Base-by-base conservation (phyloP, 2,888 invertebrate species). In the Metallyticus violacea region DNA sequence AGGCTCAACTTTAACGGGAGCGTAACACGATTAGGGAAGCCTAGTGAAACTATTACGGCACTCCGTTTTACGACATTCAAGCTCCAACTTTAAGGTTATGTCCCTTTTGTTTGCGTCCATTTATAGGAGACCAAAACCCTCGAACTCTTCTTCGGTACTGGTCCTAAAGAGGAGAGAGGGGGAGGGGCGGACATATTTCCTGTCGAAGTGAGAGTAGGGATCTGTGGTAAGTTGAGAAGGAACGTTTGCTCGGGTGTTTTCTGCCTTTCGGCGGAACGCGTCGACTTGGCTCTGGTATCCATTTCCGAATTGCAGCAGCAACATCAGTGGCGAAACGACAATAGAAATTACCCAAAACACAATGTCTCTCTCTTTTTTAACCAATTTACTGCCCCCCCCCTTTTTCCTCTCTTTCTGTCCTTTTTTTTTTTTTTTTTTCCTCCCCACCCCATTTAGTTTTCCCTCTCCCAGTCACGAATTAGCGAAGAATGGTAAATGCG, bases 21-120 rank as follows among this genome's bases (percentile, higher is more conserved):
- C 62, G 4, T 82, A 9, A 7, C 62, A 9, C 30, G 82, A 40
- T 76, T 40, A 82, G 28, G 29, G 29, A 15, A 7, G n/a, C n/a
- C n/a, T 2, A 81, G 81, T 25, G 26, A 27, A 81, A 25, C 26
- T 81, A 40, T 81, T 22, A 40, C 81, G 5, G 62, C 82, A 9
- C 26, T 40, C 76, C 26, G 40, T n/a, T 83, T 83, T 83, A 83
- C 77, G 83, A 83, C 28, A 25, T 6, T 29, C 7, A 83, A 28
- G 15, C 40, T 15, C 77, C 15, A 83, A 77, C 83, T 83, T 83
- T 83, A 83, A 77, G 83, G 77, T 25, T 77, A 40, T 77, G 83
- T 83, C 83, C 27, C 82, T 76, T 82, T 82, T 82, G 82, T 83
- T 83, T 83, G 83, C 77, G 27, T 79, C 83, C 77, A 28, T 83